A percentile compares a stretch with the other conserved stretches of the same genome.
phyloP scores from a whole-genome alignment of 1,140 invertebrate species.

The Philopotamus ludificatus region DNA sequence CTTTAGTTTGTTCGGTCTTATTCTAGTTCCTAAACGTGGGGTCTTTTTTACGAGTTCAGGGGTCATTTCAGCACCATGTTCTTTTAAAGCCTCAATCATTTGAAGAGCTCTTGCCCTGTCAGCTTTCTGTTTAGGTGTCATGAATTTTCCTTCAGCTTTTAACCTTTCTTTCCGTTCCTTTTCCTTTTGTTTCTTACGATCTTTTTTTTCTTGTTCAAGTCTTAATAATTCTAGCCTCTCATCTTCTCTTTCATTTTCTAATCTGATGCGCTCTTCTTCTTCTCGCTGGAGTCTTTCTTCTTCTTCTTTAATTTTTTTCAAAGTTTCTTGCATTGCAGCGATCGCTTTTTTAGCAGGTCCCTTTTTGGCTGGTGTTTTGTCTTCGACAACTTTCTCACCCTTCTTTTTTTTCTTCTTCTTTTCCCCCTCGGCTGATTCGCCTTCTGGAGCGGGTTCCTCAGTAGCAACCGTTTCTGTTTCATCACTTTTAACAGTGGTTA shows the following conservation, averaged over 20 bases:
- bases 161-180: conserved; percentile 90
- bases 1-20: conserved; percentile 72
- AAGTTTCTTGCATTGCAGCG: conserved; percentile 84
- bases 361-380: conserved; percentile 56
- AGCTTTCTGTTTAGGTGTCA: conserved; percentile 90
- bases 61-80: conserved; percentile 69
- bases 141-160: conserved; percentile 91
- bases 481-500: conserved; percentile 46
- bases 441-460: conserved; percentile 47
- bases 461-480: conserved; percentile 40
- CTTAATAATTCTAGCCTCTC: conserved; percentile 72
- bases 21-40: conserved; percentile 69
- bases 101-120: conserved; percentile 84
- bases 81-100: conserved; percentile 83
- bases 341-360: conserved; percentile 78
- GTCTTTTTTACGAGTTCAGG: conserved; percentile 57
- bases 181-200: conserved; percentile 91
- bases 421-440: conserved; percentile 48
- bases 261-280: conserved; percentile 76
- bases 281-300: conserved; percentile 76
- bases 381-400: conserved; percentile 49
- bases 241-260: conserved; percentile 73
- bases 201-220: conserved; percentile 83
- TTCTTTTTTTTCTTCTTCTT: conserved; percentile 63
- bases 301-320: conserved; percentile 86